Conservation (phyloP, 2,113 vertebrate species). For the Lutjanus erythropterus region DNA sequence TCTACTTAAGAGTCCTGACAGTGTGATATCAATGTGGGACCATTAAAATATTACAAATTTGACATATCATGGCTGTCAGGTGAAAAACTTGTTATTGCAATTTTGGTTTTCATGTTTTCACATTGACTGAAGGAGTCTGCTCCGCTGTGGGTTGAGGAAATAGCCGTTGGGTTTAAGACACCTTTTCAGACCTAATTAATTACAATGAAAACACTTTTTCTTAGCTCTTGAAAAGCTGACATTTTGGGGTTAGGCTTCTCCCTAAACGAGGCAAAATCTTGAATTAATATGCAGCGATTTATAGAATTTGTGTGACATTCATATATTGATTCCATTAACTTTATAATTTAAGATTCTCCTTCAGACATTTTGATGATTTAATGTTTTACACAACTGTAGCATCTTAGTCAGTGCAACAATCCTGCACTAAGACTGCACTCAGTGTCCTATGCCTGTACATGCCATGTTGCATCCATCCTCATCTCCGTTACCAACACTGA, state of each 20-base stretch:
- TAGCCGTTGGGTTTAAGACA: conserved; percentile 36
- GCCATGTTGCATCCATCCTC: conserved; percentile 29
- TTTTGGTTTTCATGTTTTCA: conserved; percentile 32
- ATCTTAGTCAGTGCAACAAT: neutral
- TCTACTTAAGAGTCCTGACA: conserved; percentile 13
- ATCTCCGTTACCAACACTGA: conserved; percentile 28
- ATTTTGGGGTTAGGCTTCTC: conserved; percentile 31
- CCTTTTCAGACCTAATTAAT: conserved; percentile 59
- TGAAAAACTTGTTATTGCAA: conserved; percentile 47
- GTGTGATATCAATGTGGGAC: conserved; percentile 26
- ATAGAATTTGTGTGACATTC: neutral
- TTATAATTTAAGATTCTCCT: neutral
- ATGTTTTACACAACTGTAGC: neutral
- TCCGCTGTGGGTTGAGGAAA: conserved; percentile 25
- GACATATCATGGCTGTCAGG: conserved; percentile 21
- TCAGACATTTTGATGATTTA: neutral
- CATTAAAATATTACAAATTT: conserved; percentile 27
- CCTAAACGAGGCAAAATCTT: neutral
- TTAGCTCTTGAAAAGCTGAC: conserved; percentile 23
- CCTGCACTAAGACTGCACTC: neutral
- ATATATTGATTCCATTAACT: neutral
- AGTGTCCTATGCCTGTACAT: conserved; percentile 1
- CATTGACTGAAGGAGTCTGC: conserved; percentile 9
- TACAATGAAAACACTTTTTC: conserved; percentile 12
- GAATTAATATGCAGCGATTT: neutral